These are phyloP conservation scores for Naso thynnoides DNA, from an alignment of 2,797 vertebrate genomes.

Conservation along the genomic window DNA sequence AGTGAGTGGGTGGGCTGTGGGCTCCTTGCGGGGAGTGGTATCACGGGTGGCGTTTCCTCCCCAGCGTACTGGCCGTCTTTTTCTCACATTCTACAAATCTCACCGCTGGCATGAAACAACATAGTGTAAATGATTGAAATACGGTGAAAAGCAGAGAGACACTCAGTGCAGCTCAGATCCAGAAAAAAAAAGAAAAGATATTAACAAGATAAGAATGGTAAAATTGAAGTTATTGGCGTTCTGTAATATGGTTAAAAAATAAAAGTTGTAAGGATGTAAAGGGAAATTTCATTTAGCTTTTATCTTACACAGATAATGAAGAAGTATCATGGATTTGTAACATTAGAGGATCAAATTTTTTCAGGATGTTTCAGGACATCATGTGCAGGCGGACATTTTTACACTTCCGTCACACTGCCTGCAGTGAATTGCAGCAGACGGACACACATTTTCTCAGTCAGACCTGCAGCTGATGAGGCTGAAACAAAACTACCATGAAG, in stretches of 20 bases:
- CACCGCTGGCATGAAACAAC: slow-evolving; percentile 1
- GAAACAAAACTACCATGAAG: background rate
- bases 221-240: background rate
- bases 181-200: too few species aligned
- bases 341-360: background rate
- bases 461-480: background rate
- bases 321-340: background rate
- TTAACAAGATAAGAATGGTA: too few species aligned
- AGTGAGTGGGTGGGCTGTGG: slow-evolving; percentile 34
- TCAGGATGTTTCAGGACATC: background rate
- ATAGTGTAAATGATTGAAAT: slow-evolving; percentile 3
- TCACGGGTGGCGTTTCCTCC: slow-evolving; percentile 20
- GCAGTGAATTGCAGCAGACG: background rate
- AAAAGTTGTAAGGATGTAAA: background rate
- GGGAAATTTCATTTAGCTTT: background rate
- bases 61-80: background rate
- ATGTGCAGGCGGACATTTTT: background rate
- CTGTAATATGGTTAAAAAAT: background rate
- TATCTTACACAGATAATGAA: background rate
- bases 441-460: background rate
- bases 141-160: background rate
- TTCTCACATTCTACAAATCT: background rate
- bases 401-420: slow-evolving; percentile 8
- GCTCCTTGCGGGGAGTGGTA: background rate
- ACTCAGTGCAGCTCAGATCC: background rate